Percentiles rank a stretch among this genome's conserved stretches.
phyloP scores from a whole-genome alignment of 2,113 vertebrate genomes.

The Furnarius figulus region DNA sequence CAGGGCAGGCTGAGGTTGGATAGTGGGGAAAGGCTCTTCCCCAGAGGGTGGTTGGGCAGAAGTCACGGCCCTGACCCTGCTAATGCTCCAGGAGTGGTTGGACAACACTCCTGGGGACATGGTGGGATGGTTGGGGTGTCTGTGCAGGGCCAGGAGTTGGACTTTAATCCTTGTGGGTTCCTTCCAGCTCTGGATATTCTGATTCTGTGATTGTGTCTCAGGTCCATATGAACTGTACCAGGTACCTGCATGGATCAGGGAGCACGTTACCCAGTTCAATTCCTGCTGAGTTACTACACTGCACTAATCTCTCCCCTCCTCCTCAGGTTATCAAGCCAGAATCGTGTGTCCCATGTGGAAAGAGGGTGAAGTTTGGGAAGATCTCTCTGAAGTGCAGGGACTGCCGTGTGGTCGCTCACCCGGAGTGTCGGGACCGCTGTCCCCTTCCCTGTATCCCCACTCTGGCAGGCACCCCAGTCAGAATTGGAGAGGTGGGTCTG shows the following conservation, averaged over 20 bases:
- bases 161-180: neutral
- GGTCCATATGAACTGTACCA: fast-evolving
- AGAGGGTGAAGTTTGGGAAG: constrained; percentile 97
- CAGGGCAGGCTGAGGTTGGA: neutral
- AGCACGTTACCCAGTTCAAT: fast-evolving
- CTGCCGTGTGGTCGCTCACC: constrained; percentile 90
- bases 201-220: fast-evolving
- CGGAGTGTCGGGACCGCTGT: constrained; percentile 92
- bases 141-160: neutral
- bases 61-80: fast-evolving
- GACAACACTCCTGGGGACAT: fast-evolving
- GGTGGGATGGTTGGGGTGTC: neutral
- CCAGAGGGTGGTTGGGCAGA: fast-evolving
- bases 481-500: constrained; percentile 83
- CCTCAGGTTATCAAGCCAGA: constrained; percentile 95
- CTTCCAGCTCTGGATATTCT: neutral
- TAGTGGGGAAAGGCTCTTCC: fast-evolving
- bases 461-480: constrained; percentile 83
- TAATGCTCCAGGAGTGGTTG: neutral
- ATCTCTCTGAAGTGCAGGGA: constrained; percentile 91
- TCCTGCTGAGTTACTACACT: neutral
- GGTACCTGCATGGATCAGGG: neutral
- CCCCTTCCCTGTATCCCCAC: constrained; percentile 93
- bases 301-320: neutral
- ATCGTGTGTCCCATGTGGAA: constrained; percentile 95